Evolutionary conservation across 2,888 invertebrate species (phyloP), one percentile per base, ranked within the genome.

Genomic region (Acleris literana): DNA sequence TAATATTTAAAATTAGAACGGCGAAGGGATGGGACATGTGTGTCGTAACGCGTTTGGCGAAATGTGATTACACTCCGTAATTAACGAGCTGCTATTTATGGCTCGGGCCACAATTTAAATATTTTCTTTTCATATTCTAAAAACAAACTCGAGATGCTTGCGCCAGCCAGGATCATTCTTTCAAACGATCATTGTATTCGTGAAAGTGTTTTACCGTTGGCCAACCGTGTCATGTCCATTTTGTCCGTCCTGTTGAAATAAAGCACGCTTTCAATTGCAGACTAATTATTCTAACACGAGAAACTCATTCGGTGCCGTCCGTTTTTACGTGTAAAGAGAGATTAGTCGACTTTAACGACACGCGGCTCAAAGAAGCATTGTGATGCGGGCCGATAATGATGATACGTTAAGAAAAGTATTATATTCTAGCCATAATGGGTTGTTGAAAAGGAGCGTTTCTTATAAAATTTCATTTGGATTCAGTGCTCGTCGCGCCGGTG

Each of bases 11-110:
- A 89, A 89, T 79, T 92, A 90, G 92, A 92, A 91, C 88, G 72
- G 89, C 90, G 88, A 92, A 92, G 92, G 92, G 92, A 92, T 92
- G 91, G 87, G 90, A 90, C 92, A 92, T 89, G 86, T 92, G 91
- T 89, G 88, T 87, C 83, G 90, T 89, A 90, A 92, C 90, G 90
- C 84, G 83, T 91, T 90, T 92, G 92, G 92, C 92, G 92, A 92
- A 92, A 92, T 92, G 92, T 90, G 92, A 92, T 92, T 92, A 91
- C 88, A 85, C 85, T 85, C 83, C 73, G 87, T 90, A 89, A 92
- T 92, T 92, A 92, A 92, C 88, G 89, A 87, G 85, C 79, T 72
- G 82, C 87, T 92, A 91, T 92, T 90, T 91, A 85, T 84, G 83
- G 84, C 79, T 68, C 69, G 71, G 76, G 72, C 76, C 76, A 83